A percentile compares a stretch with the other conserved stretches of the same genome.
Evolutionary conservation across 2,888 invertebrate genomes (phyloP).

Genomic region (Cotesia congregata): DNA sequence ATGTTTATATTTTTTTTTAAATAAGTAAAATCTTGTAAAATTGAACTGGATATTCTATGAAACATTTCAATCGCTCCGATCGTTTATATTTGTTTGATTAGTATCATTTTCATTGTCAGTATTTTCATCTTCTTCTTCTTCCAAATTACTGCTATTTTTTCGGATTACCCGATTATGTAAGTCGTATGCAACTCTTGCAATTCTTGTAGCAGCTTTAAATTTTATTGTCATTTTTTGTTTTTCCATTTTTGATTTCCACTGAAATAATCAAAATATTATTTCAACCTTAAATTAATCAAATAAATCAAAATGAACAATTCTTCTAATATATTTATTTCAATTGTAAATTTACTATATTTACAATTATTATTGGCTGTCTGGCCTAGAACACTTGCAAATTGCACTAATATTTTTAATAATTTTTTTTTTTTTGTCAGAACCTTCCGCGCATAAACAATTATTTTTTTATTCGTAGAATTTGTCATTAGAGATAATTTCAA

Average conservation of each 20-base stretch:
- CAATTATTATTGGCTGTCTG: no score
- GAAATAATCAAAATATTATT: conserved; percentile 55
- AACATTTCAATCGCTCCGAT: not conserved
- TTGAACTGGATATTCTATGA: not conserved
- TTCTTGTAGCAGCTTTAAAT: conserved; percentile 79
- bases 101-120: not conserved
- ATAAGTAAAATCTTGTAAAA: not conserved
- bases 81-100: not conserved
- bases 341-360: no score
- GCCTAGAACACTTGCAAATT: no score
- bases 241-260: conserved; percentile 81
- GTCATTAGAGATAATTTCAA: no score
- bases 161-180: conserved; percentile 40
- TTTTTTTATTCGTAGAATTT: no score
- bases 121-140: not conserved
- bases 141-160: not conserved
- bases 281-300: not conserved
- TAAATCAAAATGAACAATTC: not conserved
- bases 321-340: no score
- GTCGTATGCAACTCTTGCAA: conserved; percentile 71
- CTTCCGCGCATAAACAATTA: no score
- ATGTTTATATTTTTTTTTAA: not conserved
- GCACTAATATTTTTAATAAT: no score
- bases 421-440: no score
- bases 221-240: conserved; percentile 77